Evolutionary conservation across 2,888 invertebrate genomes (phyloP).

Genomic region (Meloe dianella): DNA sequence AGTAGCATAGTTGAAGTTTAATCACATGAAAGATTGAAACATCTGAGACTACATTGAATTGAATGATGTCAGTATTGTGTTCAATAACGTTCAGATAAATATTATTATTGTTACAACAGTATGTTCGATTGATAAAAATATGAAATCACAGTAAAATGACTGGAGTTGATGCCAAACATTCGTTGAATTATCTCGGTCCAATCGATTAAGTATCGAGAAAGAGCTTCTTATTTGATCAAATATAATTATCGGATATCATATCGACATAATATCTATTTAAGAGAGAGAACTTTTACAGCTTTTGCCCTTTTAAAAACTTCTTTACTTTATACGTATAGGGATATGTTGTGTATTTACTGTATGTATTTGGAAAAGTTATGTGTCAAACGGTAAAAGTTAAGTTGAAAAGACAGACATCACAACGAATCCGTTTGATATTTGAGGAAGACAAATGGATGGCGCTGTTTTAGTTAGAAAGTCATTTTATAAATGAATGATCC

Average conservation of each 20-base stretch:
- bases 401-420: slow-evolving; percentile 26
- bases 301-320: neutral
- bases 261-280: neutral
- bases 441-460: slow-evolving; percentile 26
- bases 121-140: too few species aligned
- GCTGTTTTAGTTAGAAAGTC: neutral
- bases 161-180: too few species aligned
- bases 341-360: too few species aligned
- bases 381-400: slow-evolving; percentile 1
- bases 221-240: neutral
- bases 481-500: slow-evolving; percentile 10
- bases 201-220: too few species aligned
- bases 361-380: neutral
- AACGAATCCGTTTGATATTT: slow-evolving; percentile 29
- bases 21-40: slow-evolving; percentile 19
- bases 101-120: too few species aligned
- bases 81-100: neutral
- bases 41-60: slow-evolving; percentile 1
- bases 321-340: neutral
- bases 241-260: neutral
- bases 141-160: too few species aligned
- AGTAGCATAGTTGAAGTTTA: slow-evolving; percentile 27
- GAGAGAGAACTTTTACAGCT: neutral
- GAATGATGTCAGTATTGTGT: slow-evolving; percentile 2
- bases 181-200: too few species aligned